phyloP scores from a whole-genome alignment of 2,797 vertebrate species.

The Microctenopoma stevenorrisi region DNA sequence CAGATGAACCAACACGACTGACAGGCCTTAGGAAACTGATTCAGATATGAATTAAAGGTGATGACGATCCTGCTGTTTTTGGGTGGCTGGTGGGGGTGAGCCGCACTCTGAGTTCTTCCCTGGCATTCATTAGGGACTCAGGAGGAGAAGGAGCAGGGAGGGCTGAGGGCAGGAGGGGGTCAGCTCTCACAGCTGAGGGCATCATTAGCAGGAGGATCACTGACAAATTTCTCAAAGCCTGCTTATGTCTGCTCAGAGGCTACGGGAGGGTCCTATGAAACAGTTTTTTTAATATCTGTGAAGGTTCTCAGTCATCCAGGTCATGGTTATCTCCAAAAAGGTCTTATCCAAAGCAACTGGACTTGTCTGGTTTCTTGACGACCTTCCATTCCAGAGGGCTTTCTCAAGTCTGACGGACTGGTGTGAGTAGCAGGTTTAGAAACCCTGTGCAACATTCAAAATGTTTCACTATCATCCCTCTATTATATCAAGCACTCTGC shows the following conservation, averaged over 20 bases:
- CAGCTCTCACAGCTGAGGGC: constrained; percentile 75
- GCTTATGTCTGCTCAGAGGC: constrained; percentile 39
- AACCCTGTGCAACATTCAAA: not conserved
- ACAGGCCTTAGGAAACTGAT: constrained; percentile 62
- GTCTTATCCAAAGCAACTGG: too few relatives aligned
- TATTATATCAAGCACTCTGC: not conserved
- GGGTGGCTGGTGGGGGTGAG: constrained; percentile 7
- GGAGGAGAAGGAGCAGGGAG: constrained; percentile 44
- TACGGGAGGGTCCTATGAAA: constrained; percentile 14
- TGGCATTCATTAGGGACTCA: constrained; percentile 72
- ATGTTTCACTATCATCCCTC: not conserved
- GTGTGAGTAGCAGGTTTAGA: too few relatives aligned
- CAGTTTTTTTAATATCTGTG: not conserved
- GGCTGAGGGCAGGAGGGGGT: constrained; percentile 69
- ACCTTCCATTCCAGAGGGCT: too few relatives aligned
- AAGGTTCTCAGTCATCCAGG: too few relatives aligned
- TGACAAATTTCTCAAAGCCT: constrained; percentile 72
- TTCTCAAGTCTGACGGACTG: too few relatives aligned
- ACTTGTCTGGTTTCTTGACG: too few relatives aligned
- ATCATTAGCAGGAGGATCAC: constrained; percentile 74
- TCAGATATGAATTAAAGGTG: constrained; percentile 44
- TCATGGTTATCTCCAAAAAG: too few relatives aligned
- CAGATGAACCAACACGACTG: constrained; percentile 60
- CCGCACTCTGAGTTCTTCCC: constrained; percentile 43
- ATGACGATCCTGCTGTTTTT: constrained; percentile 44